Evolutionary conservation across 2,888 invertebrate species (phyloP).

Genomic region (Lepidonotus clava): DNA sequence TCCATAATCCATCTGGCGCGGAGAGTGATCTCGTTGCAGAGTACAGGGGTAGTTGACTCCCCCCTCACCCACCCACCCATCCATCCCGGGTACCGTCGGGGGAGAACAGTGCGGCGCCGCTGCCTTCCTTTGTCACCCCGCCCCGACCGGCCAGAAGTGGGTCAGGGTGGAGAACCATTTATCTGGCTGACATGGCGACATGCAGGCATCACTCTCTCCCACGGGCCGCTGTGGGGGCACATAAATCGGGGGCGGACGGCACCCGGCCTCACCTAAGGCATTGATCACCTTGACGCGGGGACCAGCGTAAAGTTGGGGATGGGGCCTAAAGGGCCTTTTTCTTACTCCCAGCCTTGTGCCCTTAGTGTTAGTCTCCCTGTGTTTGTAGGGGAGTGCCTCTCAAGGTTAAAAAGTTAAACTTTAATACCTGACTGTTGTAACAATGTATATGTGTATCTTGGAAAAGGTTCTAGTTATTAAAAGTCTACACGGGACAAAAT

Average conservation of each 20-base stretch:
- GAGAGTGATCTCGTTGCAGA: background rate
- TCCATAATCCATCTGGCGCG: background rate
- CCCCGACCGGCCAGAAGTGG: background rate
- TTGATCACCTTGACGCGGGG: background rate
- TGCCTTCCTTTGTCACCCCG: slow-evolving; percentile 34
- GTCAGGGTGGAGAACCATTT: slow-evolving; percentile 14
- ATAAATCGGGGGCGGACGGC: slow-evolving; percentile 4
- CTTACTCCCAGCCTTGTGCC: background rate
- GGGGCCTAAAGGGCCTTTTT: background rate
- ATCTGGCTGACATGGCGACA: slow-evolving; percentile 18
- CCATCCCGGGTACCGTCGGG: too few species aligned
- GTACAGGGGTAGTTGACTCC: background rate
- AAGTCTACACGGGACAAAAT: too few species aligned
- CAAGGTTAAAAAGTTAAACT: too few species aligned
- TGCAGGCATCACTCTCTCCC: slow-evolving; percentile 3
- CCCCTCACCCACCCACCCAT: too few species aligned
- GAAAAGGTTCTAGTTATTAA: too few species aligned
- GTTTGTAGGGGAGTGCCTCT: too few species aligned
- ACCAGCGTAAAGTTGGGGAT: background rate
- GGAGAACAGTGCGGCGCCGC: too few species aligned
- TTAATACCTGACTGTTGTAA: too few species aligned
- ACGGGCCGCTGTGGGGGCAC: background rate
- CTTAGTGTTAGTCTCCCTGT: too few species aligned
- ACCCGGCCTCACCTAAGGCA: slow-evolving; percentile 28
- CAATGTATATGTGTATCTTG: too few species aligned